These are phyloP conservation scores for Ictalurus punctatus DNA, from an alignment of 2,113 vertebrate species.

Conservation along the genomic window DNA sequence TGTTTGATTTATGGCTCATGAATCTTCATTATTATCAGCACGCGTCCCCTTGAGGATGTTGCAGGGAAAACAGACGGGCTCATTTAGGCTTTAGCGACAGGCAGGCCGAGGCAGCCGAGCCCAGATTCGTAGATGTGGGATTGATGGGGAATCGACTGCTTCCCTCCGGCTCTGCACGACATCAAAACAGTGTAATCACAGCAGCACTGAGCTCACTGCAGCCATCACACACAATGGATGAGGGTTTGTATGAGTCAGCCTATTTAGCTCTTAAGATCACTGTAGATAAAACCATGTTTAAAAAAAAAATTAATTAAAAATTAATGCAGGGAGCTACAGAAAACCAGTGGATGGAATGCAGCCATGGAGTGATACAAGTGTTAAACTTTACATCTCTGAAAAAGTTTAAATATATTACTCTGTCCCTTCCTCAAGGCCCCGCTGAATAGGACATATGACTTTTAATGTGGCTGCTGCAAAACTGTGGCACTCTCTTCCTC, in stretches of 20 bases:
- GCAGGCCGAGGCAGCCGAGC: slow-evolving; percentile 26
- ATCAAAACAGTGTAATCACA: slow-evolving; percentile 58
- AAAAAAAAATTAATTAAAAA: not conserved
- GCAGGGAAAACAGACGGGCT: slow-evolving; percentile 47
- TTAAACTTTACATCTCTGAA: not conserved
- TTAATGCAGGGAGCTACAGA: not conserved
- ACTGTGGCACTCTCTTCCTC: not conserved
- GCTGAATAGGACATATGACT: not conserved
- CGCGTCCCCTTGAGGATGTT: slow-evolving; percentile 53
- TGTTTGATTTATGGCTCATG: slow-evolving; percentile 60
- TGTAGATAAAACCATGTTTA: not conserved
- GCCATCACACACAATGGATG: slow-evolving; percentile 60
- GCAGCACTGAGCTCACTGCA: slow-evolving; percentile 48
- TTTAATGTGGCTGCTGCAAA: not conserved
- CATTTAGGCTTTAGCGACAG: slow-evolving; percentile 46
- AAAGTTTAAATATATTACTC: not conserved
- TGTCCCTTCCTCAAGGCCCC: not conserved
- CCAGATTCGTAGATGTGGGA: slow-evolving; percentile 54
- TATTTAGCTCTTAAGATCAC: not conserved
- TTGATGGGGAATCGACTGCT: slow-evolving; percentile 52
- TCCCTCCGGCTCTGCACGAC: slow-evolving; percentile 49
- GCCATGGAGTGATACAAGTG: not conserved
- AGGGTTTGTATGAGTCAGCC: not conserved
- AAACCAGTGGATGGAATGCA: not conserved
- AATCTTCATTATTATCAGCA: slow-evolving; percentile 53